Evolutionary conservation across 2,888 invertebrate genomes (phyloP).

Genomic region (Megaustenia siamemsis): DNA sequence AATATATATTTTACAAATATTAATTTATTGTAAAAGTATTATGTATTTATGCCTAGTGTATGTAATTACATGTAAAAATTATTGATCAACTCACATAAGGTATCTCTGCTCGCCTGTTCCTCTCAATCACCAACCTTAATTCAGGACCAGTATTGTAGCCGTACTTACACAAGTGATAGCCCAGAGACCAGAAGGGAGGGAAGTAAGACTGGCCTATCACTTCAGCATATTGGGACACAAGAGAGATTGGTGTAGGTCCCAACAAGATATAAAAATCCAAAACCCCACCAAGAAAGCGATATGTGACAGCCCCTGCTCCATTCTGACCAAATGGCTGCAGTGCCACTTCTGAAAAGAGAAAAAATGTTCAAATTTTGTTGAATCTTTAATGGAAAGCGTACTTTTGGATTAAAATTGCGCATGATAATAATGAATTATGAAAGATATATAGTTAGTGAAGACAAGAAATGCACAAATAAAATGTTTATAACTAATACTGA

Average conservation of each 20-base stretch:
- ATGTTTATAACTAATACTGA: too few species aligned
- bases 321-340: slow-evolving; percentile 80
- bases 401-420: too few species aligned
- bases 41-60: too few species aligned
- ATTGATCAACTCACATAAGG: slow-evolving; percentile 63
- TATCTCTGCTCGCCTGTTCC: slow-evolving; percentile 77
- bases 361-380: not conserved
- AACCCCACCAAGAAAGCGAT: slow-evolving; percentile 64
- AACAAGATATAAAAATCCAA: slow-evolving; percentile 67
- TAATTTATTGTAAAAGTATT: too few species aligned
- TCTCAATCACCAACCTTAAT: slow-evolving; percentile 69
- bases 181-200: slow-evolving; percentile 70
- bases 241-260: slow-evolving; percentile 62
- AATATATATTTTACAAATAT: too few species aligned
- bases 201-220: slow-evolving; percentile 65
- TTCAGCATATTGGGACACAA: slow-evolving; percentile 63
- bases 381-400: too few species aligned
- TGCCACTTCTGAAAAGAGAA: slow-evolving; percentile 36
- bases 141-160: slow-evolving; percentile 60
- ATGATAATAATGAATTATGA: too few species aligned
- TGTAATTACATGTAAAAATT: too few species aligned
- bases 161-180: slow-evolving; percentile 69
- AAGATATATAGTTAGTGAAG: too few species aligned
- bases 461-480: too few species aligned
- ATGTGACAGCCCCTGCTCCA: slow-evolving; percentile 61